Base-by-base conservation (phyloP, 2,888 invertebrate genomes). In the Trichopria drosophilae region DNA sequence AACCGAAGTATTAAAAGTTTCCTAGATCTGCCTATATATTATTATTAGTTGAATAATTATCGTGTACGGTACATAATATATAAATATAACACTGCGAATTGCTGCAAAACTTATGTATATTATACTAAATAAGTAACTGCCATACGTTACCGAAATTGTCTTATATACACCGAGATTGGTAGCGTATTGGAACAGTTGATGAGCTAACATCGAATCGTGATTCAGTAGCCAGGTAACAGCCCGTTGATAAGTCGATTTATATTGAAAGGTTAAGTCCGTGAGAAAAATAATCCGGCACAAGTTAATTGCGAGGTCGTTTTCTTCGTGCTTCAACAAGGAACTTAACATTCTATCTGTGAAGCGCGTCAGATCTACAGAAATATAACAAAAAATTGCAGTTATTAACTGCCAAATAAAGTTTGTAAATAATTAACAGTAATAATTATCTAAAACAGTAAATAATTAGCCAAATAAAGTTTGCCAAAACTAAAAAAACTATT, bases 121-220 rank as follows among this genome's bases (percentile, higher is more conserved):
- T n/a, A n/a, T n/a, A n/a, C n/a, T n/a, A n/a, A n/a, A n/a, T n/a
- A n/a, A n/a, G n/a, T n/a, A n/a, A n/a, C n/a, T n/a, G n/a, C n/a
- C n/a, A n/a, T n/a, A n/a, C n/a, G n/a, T n/a, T n/a, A n/a, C n/a
- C n/a, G n/a, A n/a, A n/a, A n/a, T n/a, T n/a, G n/a, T n/a, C n/a
- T n/a, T n/a, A n/a, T n/a, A n/a, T n/a, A n/a, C n/a, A 12, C 67
- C 67, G 24, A 71, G 55, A 24, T 44, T 39, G 24, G 56, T 57
- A 2, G 67, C 67, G 35, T 60, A 65, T 24, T 57, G 58, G 52
- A 66, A 62, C 22, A 72, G 36, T 19, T 64, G 63, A 49, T 56
- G 62, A 1, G 66, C 58, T 22, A 69, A 47, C 34, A 39, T n/a
- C 12, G 50, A 34, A 40, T 72, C 59, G 3, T 15, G 39, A 13